Percentiles rank a stretch among this genome's conserved stretches.
phyloP scores from a whole-genome alignment of 2,888 invertebrate species.

The Temnothorax rugatulus region DNA sequence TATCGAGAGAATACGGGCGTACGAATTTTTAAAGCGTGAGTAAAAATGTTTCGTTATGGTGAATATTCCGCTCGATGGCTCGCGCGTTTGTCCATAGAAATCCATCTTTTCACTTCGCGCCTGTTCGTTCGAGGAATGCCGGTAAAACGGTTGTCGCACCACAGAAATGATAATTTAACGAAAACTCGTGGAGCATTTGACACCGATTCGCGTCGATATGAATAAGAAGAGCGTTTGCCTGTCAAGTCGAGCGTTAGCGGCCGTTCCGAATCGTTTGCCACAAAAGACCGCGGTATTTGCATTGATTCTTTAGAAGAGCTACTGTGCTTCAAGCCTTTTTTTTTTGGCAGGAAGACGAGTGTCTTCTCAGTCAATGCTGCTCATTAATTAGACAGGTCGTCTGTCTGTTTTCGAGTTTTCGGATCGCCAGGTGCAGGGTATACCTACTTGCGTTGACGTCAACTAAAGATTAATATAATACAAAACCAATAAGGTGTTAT shows the following conservation, averaged over 20 bases:
- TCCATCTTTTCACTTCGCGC: not conserved
- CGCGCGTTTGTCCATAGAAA: slow-evolving; percentile 17
- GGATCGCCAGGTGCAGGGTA: not conserved
- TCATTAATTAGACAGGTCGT: slow-evolving; percentile 33
- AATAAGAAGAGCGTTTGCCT: slow-evolving; percentile 43
- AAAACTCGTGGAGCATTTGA: slow-evolving; percentile 49
- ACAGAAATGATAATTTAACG: slow-evolving; percentile 51
- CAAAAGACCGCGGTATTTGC: slow-evolving; percentile 38
- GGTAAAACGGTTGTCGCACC: slow-evolving; percentile 26
- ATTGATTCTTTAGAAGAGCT: slow-evolving; percentile 40
- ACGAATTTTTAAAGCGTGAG: not conserved
- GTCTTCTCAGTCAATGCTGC: slow-evolving; percentile 25
- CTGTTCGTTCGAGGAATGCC: not conserved
- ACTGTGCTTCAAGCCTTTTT: slow-evolving; percentile 11
- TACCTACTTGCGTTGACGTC: not conserved
- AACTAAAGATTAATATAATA: not conserved
- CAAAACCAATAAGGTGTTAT: not conserved
- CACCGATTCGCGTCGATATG: slow-evolving; percentile 48
- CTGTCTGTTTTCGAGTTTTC: not conserved
- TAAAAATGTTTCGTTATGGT: not conserved
- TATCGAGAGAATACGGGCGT: not conserved
- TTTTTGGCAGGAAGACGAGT: slow-evolving; percentile 25
- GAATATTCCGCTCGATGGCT: slow-evolving; percentile 24
- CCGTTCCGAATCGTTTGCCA: slow-evolving; percentile 47
- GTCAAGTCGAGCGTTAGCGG: slow-evolving; percentile 45